These are phyloP conservation scores for Rhadina sibilatrix DNA, from an alignment of 2,113 vertebrate genomes.

Conservation along the genomic window DNA sequence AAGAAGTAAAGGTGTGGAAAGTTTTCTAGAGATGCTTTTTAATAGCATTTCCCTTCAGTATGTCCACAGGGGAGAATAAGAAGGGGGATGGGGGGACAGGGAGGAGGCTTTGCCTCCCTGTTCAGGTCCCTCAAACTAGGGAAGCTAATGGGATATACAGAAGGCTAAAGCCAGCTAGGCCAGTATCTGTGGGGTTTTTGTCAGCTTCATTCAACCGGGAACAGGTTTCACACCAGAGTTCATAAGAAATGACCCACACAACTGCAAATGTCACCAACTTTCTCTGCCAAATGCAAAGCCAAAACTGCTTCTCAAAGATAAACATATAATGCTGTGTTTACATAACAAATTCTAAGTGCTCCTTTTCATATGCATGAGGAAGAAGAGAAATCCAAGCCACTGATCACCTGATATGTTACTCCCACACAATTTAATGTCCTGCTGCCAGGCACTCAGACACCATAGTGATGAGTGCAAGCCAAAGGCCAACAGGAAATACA, in stretches of 20 bases:
- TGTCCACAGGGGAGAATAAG: neutral
- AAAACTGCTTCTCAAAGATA: neutral
- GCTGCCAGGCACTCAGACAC: neutral
- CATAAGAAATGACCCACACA: neutral
- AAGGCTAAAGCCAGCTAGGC: neutral
- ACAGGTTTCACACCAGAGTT: neutral
- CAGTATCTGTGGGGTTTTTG: neutral
- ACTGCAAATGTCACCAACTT: neutral
- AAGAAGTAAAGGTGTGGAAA: neutral
- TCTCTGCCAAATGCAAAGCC: neutral
- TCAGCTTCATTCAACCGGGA: neutral
- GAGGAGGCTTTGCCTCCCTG: neutral
- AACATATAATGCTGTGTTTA: neutral
- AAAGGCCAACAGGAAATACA: neutral
- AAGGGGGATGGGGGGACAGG: too few species aligned
- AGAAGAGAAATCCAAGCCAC: neutral
- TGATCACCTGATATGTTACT: neutral
- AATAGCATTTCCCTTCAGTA: neutral
- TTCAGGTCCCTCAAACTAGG: neutral
- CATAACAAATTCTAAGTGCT: neutral
- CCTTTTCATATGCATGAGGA: neutral
- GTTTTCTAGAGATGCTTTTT: conserved; percentile 13
- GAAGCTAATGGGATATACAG: conserved; percentile 1
- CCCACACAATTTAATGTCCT: neutral
- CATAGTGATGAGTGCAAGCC: neutral